Base-by-base conservation (phyloP, 2,113 vertebrate genomes). In the Danio rerio region DNA sequence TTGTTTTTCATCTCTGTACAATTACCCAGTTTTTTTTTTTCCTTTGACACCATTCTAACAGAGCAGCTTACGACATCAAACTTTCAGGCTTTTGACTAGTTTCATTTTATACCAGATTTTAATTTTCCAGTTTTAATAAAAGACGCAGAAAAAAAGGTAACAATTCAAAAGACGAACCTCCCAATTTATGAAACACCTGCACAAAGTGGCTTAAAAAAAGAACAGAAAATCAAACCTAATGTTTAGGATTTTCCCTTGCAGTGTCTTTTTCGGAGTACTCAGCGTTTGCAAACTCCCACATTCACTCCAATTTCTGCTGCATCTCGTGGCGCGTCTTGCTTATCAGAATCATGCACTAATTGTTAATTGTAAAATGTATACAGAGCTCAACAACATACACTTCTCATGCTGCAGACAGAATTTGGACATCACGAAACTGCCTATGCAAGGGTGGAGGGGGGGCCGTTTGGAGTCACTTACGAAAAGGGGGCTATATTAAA, bases 1-100 rank as follows among this genome's bases (percentile, higher is more conserved):
- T 92, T 94, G 93, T 94, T 91, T 93, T 94, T 90, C 59, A 62
- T 92, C 89, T 94, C 94, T 96, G 94, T 95, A 97, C 96, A 97
- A 94, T 89, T 94, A 93, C 89, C 91, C 90, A 93, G 89, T 92
- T 94, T 92, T 90, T 91, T 81, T 21, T 71, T 71, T 71, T 71
- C 69, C 69, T 90, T 90, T 89, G 90, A 92, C 90, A 92, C 88
- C 89, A 89, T 87, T 90, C 87, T 82, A 86, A 90, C 86, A 89
- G 89, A 92, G 92, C 93, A 91, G 87, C 89, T 93, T 90, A 91
- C 90, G 89, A 90, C 89, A 91, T 90, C 68, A 86, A 84, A 91
- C 88, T 45, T 89, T 90, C 89, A 86, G 85, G 88, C 91, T 91
- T 90, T 89, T 86, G 86, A 81, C 88, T 86, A 92, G 90, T 86